phyloP scores from a whole-genome alignment of 1,140 invertebrate species.

The Magallana angulata region DNA sequence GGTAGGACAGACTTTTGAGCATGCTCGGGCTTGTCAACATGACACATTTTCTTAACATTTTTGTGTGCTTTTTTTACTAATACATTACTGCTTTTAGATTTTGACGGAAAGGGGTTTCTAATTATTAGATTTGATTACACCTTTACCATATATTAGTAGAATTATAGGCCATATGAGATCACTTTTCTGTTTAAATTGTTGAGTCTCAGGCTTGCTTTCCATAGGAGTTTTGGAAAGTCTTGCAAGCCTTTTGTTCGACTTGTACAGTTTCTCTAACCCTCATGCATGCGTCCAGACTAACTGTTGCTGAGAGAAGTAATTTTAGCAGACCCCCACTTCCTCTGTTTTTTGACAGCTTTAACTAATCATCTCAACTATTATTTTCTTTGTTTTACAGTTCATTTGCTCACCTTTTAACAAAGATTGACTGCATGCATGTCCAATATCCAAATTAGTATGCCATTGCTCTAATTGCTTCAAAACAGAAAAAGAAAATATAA shows the following conservation, averaged over 20 bases:
- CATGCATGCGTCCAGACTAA: too few species aligned
- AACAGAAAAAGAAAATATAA: neutral
- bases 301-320: too few species aligned
- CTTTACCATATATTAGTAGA: neutral
- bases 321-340: too few species aligned
- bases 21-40: neutral
- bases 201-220: neutral
- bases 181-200: neutral
- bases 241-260: too few species aligned
- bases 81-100: neutral
- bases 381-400: neutral
- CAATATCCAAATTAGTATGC: neutral
- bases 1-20: slow-evolving; percentile 1
- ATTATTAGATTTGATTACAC: neutral
- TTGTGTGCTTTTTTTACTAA: neutral
- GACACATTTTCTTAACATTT: neutral
- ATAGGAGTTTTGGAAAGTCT: neutral
- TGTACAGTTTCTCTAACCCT: too few species aligned
- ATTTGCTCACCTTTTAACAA: neutral
- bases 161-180: neutral
- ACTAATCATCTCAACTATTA: neutral
- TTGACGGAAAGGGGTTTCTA: neutral
- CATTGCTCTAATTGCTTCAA: neutral
- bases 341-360: neutral
- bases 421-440: neutral